phyloP scores from a whole-genome alignment of 2,113 vertebrate species.

The Melanocharis versteri region DNA sequence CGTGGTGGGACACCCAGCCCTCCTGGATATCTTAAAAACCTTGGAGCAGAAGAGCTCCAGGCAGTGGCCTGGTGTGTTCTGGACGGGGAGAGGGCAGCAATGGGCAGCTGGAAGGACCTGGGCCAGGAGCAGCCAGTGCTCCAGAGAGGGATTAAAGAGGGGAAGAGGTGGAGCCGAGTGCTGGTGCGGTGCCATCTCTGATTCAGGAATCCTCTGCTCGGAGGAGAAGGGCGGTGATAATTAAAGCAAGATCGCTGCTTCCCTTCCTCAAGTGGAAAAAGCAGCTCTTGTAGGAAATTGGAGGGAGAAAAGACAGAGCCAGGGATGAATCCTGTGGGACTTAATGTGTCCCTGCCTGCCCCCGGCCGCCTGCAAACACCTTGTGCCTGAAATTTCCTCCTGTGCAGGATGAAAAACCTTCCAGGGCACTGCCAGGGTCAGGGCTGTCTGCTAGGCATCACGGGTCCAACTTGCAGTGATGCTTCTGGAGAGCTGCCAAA shows the following conservation, averaged over 20 bases:
- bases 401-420: neutral
- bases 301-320: neutral
- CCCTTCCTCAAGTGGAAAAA: neutral
- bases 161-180: neutral
- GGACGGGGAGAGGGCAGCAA: accelerated
- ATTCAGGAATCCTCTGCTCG: neutral
- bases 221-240: neutral
- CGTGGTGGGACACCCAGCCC: neutral
- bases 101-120: neutral
- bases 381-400: neutral
- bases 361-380: neutral
- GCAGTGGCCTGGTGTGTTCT: neutral
- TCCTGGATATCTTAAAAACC: neutral
- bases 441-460: neutral
- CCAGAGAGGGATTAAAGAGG: neutral
- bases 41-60: neutral
- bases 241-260: neutral
- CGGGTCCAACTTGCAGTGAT: neutral
- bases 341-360: accelerated
- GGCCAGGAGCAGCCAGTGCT: neutral
- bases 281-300: neutral
- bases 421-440: neutral
- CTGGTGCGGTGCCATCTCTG: neutral
- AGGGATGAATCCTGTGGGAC: neutral
- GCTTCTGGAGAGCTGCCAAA: neutral